Conservation (phyloP, 2,113 vertebrate species). For the Rafetus swinhoei region DNA sequence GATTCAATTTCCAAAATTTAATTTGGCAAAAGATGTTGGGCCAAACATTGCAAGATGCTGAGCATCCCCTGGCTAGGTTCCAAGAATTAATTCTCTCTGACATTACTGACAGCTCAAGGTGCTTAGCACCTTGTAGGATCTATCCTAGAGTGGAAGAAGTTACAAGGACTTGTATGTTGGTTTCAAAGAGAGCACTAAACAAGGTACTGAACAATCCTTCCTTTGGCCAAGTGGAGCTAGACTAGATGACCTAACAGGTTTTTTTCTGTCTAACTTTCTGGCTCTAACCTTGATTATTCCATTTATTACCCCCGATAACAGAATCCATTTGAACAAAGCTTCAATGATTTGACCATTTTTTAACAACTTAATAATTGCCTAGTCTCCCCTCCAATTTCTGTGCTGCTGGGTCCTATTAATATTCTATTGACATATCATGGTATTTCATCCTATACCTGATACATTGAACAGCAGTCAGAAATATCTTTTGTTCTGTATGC, state of each 20-base stretch:
- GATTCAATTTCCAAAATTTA: background rate
- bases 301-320: background rate
- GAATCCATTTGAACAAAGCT: background rate
- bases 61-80: background rate
- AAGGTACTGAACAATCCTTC: accelerated
- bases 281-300: background rate
- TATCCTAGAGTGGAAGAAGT: background rate
- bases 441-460: background rate
- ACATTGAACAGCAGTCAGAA: background rate
- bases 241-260: background rate
- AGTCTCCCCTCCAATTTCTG: background rate
- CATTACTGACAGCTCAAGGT: background rate
- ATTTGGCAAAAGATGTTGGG: background rate
- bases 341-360: background rate
- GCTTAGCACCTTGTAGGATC: background rate
- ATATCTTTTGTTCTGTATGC: background rate
- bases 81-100: background rate
- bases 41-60: background rate
- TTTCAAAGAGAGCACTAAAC: background rate
- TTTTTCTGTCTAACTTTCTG: background rate
- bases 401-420: background rate
- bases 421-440: background rate
- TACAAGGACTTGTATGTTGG: background rate
- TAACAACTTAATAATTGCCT: background rate
- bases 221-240: background rate